phyloP scores from a whole-genome alignment of 2,888 invertebrate species.

The Hydroisotoma schaefferi region DNA sequence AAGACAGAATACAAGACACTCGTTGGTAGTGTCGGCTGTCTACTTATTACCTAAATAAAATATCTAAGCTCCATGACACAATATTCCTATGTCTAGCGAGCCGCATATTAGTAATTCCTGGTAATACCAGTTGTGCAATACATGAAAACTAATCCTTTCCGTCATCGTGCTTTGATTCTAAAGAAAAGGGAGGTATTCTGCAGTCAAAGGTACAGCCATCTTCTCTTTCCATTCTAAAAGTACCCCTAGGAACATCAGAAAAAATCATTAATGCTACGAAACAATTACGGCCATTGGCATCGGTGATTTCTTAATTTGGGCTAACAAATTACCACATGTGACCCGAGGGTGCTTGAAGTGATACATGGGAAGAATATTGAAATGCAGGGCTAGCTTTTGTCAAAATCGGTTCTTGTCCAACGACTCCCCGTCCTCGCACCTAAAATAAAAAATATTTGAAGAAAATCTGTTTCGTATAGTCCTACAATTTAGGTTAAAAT shows the following conservation, averaged over 20 bases:
- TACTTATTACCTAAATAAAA: too few relatives aligned
- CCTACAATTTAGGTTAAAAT: background rate
- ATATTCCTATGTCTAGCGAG: too few relatives aligned
- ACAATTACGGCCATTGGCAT: too few relatives aligned
- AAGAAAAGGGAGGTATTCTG: constrained; percentile 92
- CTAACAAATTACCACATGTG: constrained; percentile 80
- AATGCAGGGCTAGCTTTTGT: constrained; percentile 86
- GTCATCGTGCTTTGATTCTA: constrained; percentile 88
- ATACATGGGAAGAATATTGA: constrained; percentile 96
- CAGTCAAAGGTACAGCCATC: constrained; percentile 97
- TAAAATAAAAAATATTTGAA: constrained; percentile 44
- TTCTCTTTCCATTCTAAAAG: constrained; percentile 94
- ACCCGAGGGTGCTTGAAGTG: constrained; percentile 93
- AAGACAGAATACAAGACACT: too few relatives aligned
- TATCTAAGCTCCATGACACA: too few relatives aligned
- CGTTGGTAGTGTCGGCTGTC: too few relatives aligned
- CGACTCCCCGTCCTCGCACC: constrained; percentile 86
- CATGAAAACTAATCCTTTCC: constrained; percentile 35
- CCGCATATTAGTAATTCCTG: too few relatives aligned
- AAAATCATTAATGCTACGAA: background rate
- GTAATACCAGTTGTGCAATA: too few relatives aligned
- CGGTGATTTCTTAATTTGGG: background rate
- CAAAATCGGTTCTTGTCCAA: constrained; percentile 95
- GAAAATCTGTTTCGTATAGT: too few relatives aligned
- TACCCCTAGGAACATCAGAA: constrained; percentile 66